Evolutionary conservation across 92 coral and sea anemone genomes (phyloP).

Genomic region (Porites evermanni): DNA sequence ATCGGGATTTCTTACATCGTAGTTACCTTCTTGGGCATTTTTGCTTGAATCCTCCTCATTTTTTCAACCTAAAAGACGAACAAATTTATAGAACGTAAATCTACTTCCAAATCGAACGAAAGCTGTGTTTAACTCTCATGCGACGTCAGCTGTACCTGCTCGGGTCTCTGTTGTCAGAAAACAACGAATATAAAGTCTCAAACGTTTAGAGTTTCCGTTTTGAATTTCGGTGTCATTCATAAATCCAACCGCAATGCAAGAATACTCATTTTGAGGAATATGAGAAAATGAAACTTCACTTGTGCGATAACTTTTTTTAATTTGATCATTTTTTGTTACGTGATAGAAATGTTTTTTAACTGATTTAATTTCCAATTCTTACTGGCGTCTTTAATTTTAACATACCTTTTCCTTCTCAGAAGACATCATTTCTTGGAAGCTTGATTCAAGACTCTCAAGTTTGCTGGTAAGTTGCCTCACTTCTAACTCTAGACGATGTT

Average conservation of each 20-base stretch:
- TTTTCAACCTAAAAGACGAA: slow-evolving; percentile 53
- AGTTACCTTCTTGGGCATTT: slow-evolving; percentile 71
- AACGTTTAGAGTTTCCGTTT: too few relatives aligned
- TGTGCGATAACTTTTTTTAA: too few relatives aligned
- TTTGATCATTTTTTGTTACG: too few relatives aligned
- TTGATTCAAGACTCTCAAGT: slow-evolving; percentile 66
- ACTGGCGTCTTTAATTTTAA: too few relatives aligned
- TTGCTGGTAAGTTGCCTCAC: slow-evolving; percentile 65
- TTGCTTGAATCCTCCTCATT: slow-evolving; percentile 68
- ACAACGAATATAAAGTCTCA: not conserved
- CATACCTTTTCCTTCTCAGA: slow-evolving; percentile 75
- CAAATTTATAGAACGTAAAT: not conserved
- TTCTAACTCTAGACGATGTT: slow-evolving; percentile 68
- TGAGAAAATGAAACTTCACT: too few relatives aligned
- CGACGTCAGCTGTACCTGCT: too few relatives aligned
- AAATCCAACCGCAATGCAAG: too few relatives aligned
- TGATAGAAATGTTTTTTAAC: too few relatives aligned
- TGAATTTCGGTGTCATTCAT: too few relatives aligned
- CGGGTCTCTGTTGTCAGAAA: not conserved
- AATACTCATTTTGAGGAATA: too few relatives aligned
- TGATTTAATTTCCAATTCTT: not conserved
- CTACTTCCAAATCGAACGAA: not conserved
- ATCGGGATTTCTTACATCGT: not conserved
- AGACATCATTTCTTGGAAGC: slow-evolving; percentile 67
- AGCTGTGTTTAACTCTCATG: not conserved